Conservation (phyloP, 1,140 invertebrate genomes). For the Heliconius himera region DNA sequence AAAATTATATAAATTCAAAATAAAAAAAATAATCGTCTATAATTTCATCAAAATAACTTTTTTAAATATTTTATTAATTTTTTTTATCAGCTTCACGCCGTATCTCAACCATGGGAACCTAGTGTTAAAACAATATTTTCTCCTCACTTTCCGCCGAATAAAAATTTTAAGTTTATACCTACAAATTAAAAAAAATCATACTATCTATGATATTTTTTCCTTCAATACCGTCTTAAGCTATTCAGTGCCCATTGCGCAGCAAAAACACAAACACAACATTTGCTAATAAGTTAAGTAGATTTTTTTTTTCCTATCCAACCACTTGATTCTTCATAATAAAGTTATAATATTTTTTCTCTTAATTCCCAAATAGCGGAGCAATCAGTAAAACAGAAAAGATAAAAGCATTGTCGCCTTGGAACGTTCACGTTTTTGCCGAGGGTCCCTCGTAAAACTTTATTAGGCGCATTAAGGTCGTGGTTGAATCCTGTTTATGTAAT, state of each 20-base stretch:
- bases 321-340: conserved; percentile 34
- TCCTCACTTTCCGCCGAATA: too few relatives aligned
- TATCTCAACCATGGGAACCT: too few relatives aligned
- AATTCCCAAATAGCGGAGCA: conserved; percentile 72
- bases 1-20: neutral
- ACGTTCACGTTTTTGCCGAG: conserved; percentile 76
- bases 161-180: too few relatives aligned
- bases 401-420: conserved; percentile 79
- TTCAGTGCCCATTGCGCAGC: neutral
- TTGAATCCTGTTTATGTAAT: conserved; percentile 81
- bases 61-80: too few relatives aligned
- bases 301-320: too few relatives aligned
- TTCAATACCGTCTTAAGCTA: neutral
- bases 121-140: too few relatives aligned
- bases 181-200: neutral
- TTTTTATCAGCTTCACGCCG: too few relatives aligned
- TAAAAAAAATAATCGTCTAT: neutral
- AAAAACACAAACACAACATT: neutral
- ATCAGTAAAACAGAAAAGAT: conserved; percentile 79
- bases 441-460: conserved; percentile 80
- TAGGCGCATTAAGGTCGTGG: conserved; percentile 80
- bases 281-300: conserved; percentile 2
- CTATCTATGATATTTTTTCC: neutral
- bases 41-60: too few relatives aligned
- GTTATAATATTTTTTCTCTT: conserved; percentile 53